Evolutionary conservation across 2,113 vertebrate species (phyloP).

Genomic region (Podiceps cristatus): DNA sequence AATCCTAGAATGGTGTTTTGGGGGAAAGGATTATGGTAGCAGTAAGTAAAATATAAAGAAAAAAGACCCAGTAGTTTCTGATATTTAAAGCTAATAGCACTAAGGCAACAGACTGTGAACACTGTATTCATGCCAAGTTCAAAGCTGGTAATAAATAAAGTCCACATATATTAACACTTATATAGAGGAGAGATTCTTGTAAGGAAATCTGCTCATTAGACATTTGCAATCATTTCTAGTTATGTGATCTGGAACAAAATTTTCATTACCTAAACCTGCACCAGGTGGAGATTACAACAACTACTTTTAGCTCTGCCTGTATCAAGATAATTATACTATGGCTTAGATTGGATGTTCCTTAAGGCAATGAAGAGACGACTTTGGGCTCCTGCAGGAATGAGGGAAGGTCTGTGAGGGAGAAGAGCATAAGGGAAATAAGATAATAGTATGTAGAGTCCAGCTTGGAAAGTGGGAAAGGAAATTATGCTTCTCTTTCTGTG

Average conservation of each 20-base stretch:
- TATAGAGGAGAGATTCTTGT: background rate
- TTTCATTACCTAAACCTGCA: background rate
- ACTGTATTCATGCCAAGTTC: background rate
- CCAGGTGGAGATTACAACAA: background rate
- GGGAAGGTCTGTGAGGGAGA: background rate
- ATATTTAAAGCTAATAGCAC: background rate
- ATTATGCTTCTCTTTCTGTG: background rate
- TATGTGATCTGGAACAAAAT: background rate
- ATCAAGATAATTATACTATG: accelerated
- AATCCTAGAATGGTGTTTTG: background rate
- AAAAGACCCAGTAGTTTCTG: background rate
- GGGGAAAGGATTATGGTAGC: background rate
- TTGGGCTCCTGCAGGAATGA: background rate
- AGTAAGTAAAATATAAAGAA: background rate
- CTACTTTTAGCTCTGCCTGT: background rate
- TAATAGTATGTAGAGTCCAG: background rate
- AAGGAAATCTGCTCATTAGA: background rate
- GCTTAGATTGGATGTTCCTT: background rate
- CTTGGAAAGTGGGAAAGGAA: background rate
- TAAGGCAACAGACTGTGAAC: background rate
- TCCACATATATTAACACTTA: background rate
- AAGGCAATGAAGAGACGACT: background rate
- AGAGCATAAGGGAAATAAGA: background rate
- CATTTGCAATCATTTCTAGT: background rate
- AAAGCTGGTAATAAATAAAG: background rate